These are phyloP conservation scores for Rhorus exstirpatorius DNA, from an alignment of 2,888 invertebrate genomes.

Conservation along the genomic window DNA sequence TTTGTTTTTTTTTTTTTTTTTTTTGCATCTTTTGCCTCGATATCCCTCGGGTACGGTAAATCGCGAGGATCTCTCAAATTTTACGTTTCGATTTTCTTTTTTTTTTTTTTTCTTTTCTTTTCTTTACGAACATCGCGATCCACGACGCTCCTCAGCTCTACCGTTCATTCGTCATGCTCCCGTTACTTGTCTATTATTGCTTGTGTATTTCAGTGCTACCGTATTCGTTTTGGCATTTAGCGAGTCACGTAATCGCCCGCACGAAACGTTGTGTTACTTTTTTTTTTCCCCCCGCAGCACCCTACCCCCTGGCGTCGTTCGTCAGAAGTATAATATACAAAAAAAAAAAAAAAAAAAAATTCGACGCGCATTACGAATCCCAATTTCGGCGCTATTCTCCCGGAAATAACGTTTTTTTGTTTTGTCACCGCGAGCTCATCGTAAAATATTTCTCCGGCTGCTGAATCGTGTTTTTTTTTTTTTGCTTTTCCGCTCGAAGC, in stretches of 20 bases:
- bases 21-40: slow-evolving; percentile 12
- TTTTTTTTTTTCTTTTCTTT: slow-evolving; percentile 28
- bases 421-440: slow-evolving; percentile 36
- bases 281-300: slow-evolving; percentile 51
- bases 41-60: slow-evolving; percentile 5
- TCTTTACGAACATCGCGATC: neutral
- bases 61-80: slow-evolving; percentile 10
- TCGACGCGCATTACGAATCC: neutral
- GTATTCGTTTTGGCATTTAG: slow-evolving; percentile 84
- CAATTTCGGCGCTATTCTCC: neutral
- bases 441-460: slow-evolving; percentile 72
- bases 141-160: no score
- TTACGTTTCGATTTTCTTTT: slow-evolving; percentile 9
- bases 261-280: neutral
- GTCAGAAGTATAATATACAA: slow-evolving; percentile 46
- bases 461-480: slow-evolving; percentile 52
- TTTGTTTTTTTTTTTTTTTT: slow-evolving; percentile 33
- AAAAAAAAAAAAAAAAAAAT: slow-evolving; percentile 27
- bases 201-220: slow-evolving; percentile 83
- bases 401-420: slow-evolving; percentile 35
- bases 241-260: slow-evolving; percentile 71
- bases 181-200: slow-evolving; percentile 82
- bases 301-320: slow-evolving; percentile 4
- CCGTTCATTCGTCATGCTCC: no score
- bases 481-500: slow-evolving; percentile 41